Conservation (phyloP, 2,113 vertebrate genomes). For the Crotalus tigris region DNA sequence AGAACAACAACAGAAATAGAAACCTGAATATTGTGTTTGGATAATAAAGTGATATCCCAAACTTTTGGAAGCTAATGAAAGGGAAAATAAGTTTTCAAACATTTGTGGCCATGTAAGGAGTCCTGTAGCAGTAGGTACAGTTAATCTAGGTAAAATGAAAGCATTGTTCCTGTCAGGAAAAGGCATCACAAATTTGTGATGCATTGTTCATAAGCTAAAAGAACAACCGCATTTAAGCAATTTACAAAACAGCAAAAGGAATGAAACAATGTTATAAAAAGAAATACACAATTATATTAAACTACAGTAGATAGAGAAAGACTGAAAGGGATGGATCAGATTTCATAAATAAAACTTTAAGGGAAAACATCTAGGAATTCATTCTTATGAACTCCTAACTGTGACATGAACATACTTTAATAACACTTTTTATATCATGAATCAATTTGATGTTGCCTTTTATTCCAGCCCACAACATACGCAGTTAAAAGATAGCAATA, state of each 20-base stretch:
- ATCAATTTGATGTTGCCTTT: too few species aligned
- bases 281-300: not conserved
- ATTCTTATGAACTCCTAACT: not conserved
- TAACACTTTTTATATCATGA: too few species aligned
- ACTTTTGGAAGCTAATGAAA: not conserved
- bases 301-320: conserved; percentile 27
- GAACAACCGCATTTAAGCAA: fast-evolving
- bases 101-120: not conserved
- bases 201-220: not conserved
- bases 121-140: not conserved
- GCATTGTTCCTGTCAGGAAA: not conserved
- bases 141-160: not conserved
- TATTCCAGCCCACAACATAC: too few species aligned
- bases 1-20: not conserved
- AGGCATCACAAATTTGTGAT: fast-evolving
- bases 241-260: conserved; percentile 18
- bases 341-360: not conserved
- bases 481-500: too few species aligned
- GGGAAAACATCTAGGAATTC: not conserved
- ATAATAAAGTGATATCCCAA: not conserved
- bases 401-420: too few species aligned
- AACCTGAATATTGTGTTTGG: not conserved
- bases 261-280: conserved; percentile 32
- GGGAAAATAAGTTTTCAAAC: not conserved
- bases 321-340: conserved; percentile 46